A percentile compares a stretch with the other conserved stretches of the same genome.
Evolutionary conservation across 2,888 invertebrate genomes (phyloP).

Genomic region (Lucinisca nassula): DNA sequence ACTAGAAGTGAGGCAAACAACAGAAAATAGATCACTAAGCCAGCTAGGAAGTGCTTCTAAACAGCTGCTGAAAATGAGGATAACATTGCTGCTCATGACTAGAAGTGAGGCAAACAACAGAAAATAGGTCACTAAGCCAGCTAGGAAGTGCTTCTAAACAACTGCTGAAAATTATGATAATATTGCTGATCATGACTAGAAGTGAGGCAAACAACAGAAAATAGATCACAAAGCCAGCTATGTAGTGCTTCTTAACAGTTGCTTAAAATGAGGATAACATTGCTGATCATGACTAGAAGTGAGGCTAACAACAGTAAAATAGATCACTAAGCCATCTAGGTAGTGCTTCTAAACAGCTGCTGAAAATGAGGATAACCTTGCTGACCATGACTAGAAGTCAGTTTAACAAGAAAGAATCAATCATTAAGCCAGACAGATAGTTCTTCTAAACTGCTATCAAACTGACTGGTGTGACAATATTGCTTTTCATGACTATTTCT

Average conservation of each 20-base stretch:
- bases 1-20: too few relatives aligned
- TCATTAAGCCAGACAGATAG: too few relatives aligned
- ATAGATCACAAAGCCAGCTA: conserved; percentile 87
- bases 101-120: not conserved
- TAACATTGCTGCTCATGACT: not conserved
- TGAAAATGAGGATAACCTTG: not conserved
- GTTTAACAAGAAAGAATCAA: not conserved
- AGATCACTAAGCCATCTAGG: not conserved
- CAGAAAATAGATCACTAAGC: conserved; percentile 77
- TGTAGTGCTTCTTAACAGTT: conserved; percentile 87
- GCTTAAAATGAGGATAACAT: conserved; percentile 73
- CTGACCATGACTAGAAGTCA: not conserved
- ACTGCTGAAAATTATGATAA: conserved; percentile 82
- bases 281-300: not conserved
- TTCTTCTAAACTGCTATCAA: too few relatives aligned
- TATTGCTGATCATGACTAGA: conserved; percentile 86
- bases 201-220: conserved; percentile 86
- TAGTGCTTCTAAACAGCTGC: not conserved
- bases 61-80: conserved; percentile 84
- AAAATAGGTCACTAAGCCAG: conserved; percentile 84
- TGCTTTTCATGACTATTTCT: too few relatives aligned
- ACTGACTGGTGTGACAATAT: too few relatives aligned
- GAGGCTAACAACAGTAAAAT: not conserved
- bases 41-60: conserved; percentile 86
- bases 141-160: conserved; percentile 85